Evolutionary conservation across 2,797 vertebrate species (phyloP), one percentile per base, ranked within the genome.

Genomic region (Myoxocephalus aenaeus): DNA sequence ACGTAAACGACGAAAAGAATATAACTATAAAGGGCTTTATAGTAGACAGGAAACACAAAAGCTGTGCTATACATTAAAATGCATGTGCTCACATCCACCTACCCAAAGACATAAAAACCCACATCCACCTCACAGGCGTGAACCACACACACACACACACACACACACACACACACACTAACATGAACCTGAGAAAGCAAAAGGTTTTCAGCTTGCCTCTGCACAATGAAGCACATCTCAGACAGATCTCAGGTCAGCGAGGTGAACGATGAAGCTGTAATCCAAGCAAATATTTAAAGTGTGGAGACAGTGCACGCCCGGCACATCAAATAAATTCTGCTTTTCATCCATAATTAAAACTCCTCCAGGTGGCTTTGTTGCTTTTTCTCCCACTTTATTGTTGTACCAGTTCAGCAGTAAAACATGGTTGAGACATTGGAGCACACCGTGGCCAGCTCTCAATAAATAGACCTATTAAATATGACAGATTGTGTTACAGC

Each of bases 401-500:
- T 93, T 86, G 85, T 80, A 90, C 87, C 94, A 84, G 91, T 95
- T 94, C 91, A 95, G 93, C 94, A 95, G 94, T 97, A 95, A 97
- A 92, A 95, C 92, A 88, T 90, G 94, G 90, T 67, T 86, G 90
- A 95, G 88, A 89, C 89, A 87, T 90, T 89, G 73, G 92, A 86
- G 92, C 90, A 89, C 80, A 89, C 75, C 76, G 80, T 74, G 74
- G 86, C 82, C 75, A 65, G 80, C 84, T 90, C 84, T 86, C 86
- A 93, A 93, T 93, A 95, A 94, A 93, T 93, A 93, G 69, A 89
- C 80, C 83, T 86, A 86, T 92, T 96, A 29, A 15, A 96, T 96
- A 97, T 96, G 94, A 94, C 95, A 95, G 93, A 95, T 94, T 94
- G 89, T 95, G 86, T 93, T 95, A 87, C 92, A 94, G 94, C 92